Evolutionary conservation across 2,113 vertebrate species (phyloP).

Genomic region (Ammodytes dubius): DNA sequence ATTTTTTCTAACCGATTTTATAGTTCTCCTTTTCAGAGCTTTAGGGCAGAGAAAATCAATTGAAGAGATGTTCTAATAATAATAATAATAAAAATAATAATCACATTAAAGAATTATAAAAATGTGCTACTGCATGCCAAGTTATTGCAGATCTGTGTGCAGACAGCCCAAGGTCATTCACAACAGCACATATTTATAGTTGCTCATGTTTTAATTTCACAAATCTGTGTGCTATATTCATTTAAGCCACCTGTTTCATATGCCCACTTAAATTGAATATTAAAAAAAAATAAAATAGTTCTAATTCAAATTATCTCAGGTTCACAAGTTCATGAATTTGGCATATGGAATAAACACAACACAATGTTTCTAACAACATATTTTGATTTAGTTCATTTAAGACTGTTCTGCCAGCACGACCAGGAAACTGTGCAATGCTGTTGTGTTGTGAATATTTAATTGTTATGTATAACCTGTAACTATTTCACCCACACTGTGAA

Average conservation of each 20-base stretch:
- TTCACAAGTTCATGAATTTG: not conserved
- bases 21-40: not conserved
- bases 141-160: not conserved
- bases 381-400: not conserved
- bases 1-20: not conserved
- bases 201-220: not conserved
- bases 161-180: not conserved
- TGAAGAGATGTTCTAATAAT: not conserved
- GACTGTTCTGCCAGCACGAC: not conserved
- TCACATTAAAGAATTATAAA: not conserved
- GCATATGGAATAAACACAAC: not conserved
- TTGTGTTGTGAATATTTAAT: constrained; percentile 21
- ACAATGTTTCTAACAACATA: not conserved
- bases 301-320: not conserved
- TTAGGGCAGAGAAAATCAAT: not conserved
- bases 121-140: not conserved
- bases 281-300: not conserved
- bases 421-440: not conserved
- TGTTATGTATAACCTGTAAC: constrained; percentile 36
- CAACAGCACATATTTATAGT: not conserved
- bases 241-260: not conserved
- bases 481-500: constrained; percentile 33
- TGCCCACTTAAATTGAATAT: not conserved
- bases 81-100: not conserved
- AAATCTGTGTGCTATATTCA: not conserved